Conservation (phyloP, 2,797 vertebrate species). For the Phalloptychus januarius region DNA sequence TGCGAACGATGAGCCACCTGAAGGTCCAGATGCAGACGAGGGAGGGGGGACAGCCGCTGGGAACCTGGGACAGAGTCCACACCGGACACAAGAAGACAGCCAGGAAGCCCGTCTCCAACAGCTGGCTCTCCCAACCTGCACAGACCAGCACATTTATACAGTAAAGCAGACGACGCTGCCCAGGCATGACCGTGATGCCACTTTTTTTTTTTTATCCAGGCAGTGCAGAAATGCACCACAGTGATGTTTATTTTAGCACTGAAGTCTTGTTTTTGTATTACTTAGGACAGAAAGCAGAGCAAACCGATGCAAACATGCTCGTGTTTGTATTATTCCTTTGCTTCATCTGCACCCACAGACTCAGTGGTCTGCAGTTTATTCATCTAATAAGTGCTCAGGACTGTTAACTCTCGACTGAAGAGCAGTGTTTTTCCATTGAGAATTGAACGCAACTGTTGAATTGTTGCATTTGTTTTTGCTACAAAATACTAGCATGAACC, state of each 20-base stretch:
- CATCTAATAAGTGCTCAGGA: neutral
- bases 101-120: constrained; percentile 94
- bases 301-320: neutral
- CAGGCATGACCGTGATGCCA: neutral
- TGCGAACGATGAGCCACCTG: constrained; percentile 96
- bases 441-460: neutral
- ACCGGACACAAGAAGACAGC: constrained; percentile 92
- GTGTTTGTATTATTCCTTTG: neutral
- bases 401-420: neutral
- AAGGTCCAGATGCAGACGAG: constrained; percentile 89
- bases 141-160: neutral
- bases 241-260: neutral
- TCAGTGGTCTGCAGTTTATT: neutral
- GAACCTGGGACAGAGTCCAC: constrained; percentile 86
- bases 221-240: neutral
- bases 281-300: neutral
- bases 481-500: neutral
- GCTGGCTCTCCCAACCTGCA: constrained; percentile 96
- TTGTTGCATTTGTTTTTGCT: neutral
- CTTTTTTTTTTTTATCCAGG: neutral
- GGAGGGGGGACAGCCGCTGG: constrained; percentile 83
- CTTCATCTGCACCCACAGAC: neutral
- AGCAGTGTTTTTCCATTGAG: neutral
- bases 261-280: neutral
- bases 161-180: neutral